Evolutionary conservation across 2,888 invertebrate genomes (phyloP).

Genomic region (Netelia inedita): DNA sequence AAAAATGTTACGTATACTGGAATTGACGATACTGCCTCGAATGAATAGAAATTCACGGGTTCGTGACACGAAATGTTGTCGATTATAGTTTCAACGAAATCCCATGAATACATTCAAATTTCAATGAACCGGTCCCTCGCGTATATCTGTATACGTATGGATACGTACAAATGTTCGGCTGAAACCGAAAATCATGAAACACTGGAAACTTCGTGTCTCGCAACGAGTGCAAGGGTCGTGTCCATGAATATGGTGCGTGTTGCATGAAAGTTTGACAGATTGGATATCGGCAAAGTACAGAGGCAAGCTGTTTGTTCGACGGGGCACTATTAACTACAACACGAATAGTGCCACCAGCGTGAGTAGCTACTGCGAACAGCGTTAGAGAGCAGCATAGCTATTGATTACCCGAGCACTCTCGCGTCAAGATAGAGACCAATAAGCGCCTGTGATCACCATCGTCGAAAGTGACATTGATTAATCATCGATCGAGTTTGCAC

Average conservation of each 20-base stretch:
- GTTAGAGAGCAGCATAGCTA: constrained; percentile 23
- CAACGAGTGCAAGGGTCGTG: not conserved
- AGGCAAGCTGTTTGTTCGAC: constrained; percentile 7
- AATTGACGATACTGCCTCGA: not conserved
- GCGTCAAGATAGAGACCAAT: constrained; percentile 41
- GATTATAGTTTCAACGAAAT: not conserved
- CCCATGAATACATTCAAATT: constrained; percentile 7
- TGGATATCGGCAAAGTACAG: constrained; percentile 12
- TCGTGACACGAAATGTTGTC: not conserved
- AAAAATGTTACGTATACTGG: not conserved
- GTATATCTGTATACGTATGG: not conserved
- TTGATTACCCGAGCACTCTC: constrained; percentile 34
- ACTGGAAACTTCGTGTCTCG: constrained; percentile 2
- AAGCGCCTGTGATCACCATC: constrained; percentile 23
- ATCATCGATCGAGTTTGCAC: constrained; percentile 63
- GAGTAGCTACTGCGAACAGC: constrained; percentile 25
- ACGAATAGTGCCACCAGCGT: constrained; percentile 29
- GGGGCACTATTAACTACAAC: constrained; percentile 54
- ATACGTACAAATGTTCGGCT: not conserved
- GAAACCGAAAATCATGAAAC: constrained; percentile 1
- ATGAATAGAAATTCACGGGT: constrained; percentile 9
- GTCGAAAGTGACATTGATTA: constrained; percentile 65
- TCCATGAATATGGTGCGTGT: not conserved
- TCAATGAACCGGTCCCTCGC: not conserved
- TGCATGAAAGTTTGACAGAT: constrained; percentile 26